These are phyloP conservation scores for Amorpha juglandis DNA, from an alignment of 2,888 invertebrate species.

Conservation along the genomic window DNA sequence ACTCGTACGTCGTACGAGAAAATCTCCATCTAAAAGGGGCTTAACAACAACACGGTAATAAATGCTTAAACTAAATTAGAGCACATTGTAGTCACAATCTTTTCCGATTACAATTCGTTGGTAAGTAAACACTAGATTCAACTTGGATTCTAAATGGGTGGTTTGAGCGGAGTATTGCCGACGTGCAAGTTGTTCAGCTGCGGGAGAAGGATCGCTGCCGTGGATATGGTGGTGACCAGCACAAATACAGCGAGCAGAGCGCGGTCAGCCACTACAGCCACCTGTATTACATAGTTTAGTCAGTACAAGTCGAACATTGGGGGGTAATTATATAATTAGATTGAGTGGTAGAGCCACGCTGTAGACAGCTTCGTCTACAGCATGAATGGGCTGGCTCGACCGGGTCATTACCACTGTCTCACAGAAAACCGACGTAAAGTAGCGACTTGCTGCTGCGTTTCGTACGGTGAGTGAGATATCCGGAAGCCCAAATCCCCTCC, in stretches of 20 bases:
- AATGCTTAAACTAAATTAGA: slow-evolving; percentile 11
- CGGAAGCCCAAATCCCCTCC: too few relatives aligned
- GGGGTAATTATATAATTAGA: too few relatives aligned
- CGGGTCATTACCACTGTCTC: too few relatives aligned
- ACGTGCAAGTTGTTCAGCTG: slow-evolving; percentile 84
- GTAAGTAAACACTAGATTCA: slow-evolving; percentile 33
- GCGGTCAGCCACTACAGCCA: slow-evolving; percentile 93
- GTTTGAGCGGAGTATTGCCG: slow-evolving; percentile 77
- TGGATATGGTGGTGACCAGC: slow-evolving; percentile 90
- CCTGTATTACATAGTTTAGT: slow-evolving; percentile 49
- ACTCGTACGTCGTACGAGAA: too few relatives aligned
- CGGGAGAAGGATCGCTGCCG: slow-evolving; percentile 89
- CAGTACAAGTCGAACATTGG: too few relatives aligned
- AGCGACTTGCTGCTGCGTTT: too few relatives aligned
- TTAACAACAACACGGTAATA: neutral
- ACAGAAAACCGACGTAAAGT: too few relatives aligned
- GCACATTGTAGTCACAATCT: slow-evolving; percentile 2
- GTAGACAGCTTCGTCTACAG: too few relatives aligned
- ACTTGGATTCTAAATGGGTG: slow-evolving; percentile 62
- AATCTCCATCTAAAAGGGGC: too few relatives aligned
- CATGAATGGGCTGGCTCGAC: too few relatives aligned
- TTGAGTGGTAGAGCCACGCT: too few relatives aligned
- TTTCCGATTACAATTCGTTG: slow-evolving; percentile 45
- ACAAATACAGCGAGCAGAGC: slow-evolving; percentile 90
- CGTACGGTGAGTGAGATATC: too few relatives aligned